A percentile compares a stretch with the other conserved stretches of the same genome.
phyloP scores from a whole-genome alignment of 2,797 vertebrate genomes.

The Onychomys leucogaster region DNA sequence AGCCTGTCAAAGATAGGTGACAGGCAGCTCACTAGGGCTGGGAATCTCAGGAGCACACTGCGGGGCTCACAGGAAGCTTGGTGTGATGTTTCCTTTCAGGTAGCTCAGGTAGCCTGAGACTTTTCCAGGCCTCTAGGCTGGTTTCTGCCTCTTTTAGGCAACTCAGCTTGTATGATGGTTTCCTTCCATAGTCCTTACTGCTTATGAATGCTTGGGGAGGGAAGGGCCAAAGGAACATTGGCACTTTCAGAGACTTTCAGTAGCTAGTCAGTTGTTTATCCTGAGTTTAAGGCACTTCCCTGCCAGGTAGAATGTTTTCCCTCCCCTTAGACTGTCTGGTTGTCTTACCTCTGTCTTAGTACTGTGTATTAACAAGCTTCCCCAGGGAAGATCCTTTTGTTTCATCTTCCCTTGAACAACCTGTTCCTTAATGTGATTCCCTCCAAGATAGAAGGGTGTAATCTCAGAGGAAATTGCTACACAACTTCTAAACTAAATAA shows the following conservation, averaged over 20 bases:
- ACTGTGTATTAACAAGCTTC: not conserved
- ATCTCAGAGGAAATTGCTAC: not conserved
- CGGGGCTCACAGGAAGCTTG: not conserved
- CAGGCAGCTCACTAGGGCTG: not conserved
- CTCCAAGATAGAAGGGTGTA: not conserved
- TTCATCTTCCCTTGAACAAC: not conserved
- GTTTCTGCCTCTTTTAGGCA: not conserved
- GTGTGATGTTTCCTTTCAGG: fast-evolving
- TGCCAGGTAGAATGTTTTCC: not conserved
- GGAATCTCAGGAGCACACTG: not conserved
- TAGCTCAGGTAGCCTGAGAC: not conserved
- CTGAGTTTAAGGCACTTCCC: not conserved
- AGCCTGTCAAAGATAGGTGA: not conserved
- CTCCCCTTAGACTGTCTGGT: not conserved
- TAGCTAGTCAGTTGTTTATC: not conserved
- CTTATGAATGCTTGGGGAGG: too few relatives aligned
- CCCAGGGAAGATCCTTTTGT: not conserved
- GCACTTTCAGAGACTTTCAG: not conserved
- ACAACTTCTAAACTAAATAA: not conserved
- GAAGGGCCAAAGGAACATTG: not conserved
- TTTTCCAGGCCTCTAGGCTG: not conserved
- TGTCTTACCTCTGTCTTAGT: not conserved
- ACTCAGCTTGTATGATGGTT: too few relatives aligned
- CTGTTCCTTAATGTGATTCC: not conserved
- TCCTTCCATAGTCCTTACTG: not conserved